These are phyloP conservation scores for Scaptomyza montana DNA, from an alignment of 1,140 invertebrate genomes.

Conservation along the genomic window DNA sequence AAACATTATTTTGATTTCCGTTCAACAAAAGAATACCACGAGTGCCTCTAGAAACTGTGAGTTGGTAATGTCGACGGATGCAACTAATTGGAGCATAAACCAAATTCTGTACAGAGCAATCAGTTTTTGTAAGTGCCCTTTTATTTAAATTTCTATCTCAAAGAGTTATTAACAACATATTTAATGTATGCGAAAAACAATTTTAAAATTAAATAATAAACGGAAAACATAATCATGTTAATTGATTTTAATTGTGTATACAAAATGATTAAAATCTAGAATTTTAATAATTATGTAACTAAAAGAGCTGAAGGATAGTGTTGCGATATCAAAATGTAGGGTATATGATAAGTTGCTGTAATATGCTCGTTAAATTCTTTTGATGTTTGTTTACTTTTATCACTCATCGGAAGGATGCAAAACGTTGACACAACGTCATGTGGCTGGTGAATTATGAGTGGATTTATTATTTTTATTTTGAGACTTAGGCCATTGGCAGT, in stretches of 20 bases:
- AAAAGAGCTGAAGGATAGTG: too few species aligned
- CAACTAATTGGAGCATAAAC: conserved; percentile 77
- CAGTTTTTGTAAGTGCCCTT: conserved; percentile 26
- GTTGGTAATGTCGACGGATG: conserved; percentile 59
- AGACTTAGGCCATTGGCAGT: conserved; percentile 65
- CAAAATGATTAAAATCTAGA: too few species aligned
- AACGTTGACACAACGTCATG: conserved; percentile 75
- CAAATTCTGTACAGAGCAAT: conserved; percentile 45
- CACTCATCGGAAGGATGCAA: conserved; percentile 55
- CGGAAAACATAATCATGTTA: too few species aligned
- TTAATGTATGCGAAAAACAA: too few species aligned
- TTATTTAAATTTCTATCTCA: neutral
- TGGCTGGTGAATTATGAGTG: conserved; percentile 72
- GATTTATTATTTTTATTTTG: conserved; percentile 6
- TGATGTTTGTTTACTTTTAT: conserved; percentile 35
- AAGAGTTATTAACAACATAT: too few species aligned
- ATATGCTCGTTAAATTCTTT: conserved; percentile 1
- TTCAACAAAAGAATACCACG: conserved; percentile 65
- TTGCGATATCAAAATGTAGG: too few species aligned
- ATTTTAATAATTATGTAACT: too few species aligned
- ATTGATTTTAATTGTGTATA: too few species aligned
- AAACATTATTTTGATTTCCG: conserved; percentile 82
- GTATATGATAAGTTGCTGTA: neutral
- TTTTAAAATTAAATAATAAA: too few species aligned
- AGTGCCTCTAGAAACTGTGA: conserved; percentile 29